A percentile compares a stretch with the other conserved stretches of the same genome.
Conservation (phyloP, 2,797 vertebrate genomes). For the Lepilemur ruficaudatus region DNA sequence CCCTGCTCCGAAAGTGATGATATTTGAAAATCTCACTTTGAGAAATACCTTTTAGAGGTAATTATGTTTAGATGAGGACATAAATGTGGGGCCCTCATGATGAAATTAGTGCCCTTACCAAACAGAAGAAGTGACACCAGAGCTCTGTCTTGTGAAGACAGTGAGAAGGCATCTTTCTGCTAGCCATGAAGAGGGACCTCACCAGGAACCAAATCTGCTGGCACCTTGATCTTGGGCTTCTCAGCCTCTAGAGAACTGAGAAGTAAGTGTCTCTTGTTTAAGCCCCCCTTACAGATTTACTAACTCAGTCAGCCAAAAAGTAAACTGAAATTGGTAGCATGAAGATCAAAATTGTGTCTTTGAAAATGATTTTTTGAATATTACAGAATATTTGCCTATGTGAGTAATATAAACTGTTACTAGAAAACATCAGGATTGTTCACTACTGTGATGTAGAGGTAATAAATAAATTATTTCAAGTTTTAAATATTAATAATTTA, state of each 20-base stretch:
- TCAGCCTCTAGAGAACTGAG: background rate
- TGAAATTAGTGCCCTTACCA: background rate
- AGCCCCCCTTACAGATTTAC: background rate
- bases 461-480: conserved; percentile 37
- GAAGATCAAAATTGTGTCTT: background rate
- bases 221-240: background rate
- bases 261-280: background rate
- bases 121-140: background rate
- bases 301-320: background rate
- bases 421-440: background rate
- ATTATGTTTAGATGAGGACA: background rate
- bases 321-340: conserved; percentile 26
- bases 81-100: background rate
- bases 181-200: background rate
- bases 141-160: background rate
- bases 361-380: conserved; percentile 11
- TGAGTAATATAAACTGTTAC: background rate
- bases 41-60: background rate
- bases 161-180: background rate
- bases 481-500: background rate
- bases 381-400: background rate
- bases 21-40: background rate
- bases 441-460: background rate
- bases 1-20: background rate
- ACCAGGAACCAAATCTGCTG: background rate